Percentiles rank a stretch among this genome's conserved stretches.
Conservation (phyloP, 1,140 invertebrate genomes). For the Platyscapa corneri region DNA sequence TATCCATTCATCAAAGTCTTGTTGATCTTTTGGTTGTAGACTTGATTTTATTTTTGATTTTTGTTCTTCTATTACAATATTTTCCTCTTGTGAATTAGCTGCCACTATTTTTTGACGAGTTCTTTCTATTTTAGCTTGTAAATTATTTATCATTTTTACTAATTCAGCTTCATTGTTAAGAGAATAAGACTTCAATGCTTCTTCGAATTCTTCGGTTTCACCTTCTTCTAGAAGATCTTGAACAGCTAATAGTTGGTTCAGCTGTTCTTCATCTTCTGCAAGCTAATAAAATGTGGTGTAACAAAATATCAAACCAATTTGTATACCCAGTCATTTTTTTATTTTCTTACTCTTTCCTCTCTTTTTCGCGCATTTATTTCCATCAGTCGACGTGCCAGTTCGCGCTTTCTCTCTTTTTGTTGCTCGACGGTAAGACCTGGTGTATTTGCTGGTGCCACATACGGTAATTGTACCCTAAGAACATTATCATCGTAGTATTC, state of each 20-base stretch:
- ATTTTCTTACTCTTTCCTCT: conserved; percentile 80
- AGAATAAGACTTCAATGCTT: conserved; percentile 78
- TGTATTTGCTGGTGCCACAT: conserved; percentile 76
- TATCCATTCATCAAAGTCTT: conserved; percentile 82
- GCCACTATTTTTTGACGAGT: conserved; percentile 86
- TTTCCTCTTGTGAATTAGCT: conserved; percentile 79
- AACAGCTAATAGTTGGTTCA: conserved; percentile 85
- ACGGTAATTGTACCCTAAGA: conserved; percentile 89
- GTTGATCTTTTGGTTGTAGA: conserved; percentile 77
- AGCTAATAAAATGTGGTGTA: conserved; percentile 70
- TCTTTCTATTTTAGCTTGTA: conserved; percentile 86
- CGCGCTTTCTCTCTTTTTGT: conserved; percentile 88
- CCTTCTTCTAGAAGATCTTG: conserved; percentile 87
- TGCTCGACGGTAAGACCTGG: conserved; percentile 82
- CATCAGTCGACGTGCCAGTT: conserved; percentile 85
- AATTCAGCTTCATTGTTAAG: conserved; percentile 78
- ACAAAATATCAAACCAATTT: too few relatives aligned
- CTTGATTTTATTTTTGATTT: conserved; percentile 75
- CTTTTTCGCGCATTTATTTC: conserved; percentile 91
- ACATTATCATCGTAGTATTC: conserved; percentile 91
- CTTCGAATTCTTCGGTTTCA: conserved; percentile 84
- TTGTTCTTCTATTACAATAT: conserved; percentile 77
- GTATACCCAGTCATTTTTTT: neutral
- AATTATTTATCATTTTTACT: conserved; percentile 83
- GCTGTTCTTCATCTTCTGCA: conserved; percentile 90